These are phyloP conservation scores for Lasioglossum oenotherae DNA, from an alignment of 2,888 invertebrate species.

Conservation along the genomic window DNA sequence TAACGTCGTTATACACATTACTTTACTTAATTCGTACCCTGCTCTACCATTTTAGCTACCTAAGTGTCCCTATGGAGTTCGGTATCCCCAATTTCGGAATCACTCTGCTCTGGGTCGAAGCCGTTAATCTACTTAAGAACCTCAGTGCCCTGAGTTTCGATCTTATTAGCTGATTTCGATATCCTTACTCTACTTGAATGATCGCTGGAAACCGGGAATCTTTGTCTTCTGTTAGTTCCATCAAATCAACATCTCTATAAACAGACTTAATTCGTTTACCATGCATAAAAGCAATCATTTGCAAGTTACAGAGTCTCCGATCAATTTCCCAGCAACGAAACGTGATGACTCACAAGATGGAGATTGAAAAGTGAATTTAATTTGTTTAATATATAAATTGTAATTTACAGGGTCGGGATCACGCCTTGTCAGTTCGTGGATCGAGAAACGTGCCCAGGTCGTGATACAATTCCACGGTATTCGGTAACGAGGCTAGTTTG, in stretches of 20 bases:
- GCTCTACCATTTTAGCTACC: background rate
- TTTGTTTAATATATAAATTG: background rate
- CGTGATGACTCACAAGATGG: too few relatives aligned
- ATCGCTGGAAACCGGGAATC: background rate
- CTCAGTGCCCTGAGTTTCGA: background rate
- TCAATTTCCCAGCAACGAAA: too few relatives aligned
- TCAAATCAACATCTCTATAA: background rate
- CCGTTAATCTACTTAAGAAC: background rate
- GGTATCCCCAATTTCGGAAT: background rate
- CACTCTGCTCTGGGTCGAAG: background rate
- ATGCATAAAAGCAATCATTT: background rate
- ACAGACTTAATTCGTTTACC: background rate
- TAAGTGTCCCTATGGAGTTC: background rate
- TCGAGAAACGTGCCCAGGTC: background rate
- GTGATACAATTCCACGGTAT: background rate
- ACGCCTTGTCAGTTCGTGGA: background rate
- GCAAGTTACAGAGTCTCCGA: too few relatives aligned
- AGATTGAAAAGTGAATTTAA: background rate
- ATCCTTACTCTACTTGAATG: background rate
- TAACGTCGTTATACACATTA: background rate
- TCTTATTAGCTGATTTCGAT: background rate
- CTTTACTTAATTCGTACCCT: background rate
- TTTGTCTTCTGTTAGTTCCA: background rate
- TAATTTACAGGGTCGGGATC: background rate
- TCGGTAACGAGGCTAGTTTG: conserved; percentile 12